Conservation (phyloP, 2,113 vertebrate genomes). For the Anseranas semipalmata region DNA sequence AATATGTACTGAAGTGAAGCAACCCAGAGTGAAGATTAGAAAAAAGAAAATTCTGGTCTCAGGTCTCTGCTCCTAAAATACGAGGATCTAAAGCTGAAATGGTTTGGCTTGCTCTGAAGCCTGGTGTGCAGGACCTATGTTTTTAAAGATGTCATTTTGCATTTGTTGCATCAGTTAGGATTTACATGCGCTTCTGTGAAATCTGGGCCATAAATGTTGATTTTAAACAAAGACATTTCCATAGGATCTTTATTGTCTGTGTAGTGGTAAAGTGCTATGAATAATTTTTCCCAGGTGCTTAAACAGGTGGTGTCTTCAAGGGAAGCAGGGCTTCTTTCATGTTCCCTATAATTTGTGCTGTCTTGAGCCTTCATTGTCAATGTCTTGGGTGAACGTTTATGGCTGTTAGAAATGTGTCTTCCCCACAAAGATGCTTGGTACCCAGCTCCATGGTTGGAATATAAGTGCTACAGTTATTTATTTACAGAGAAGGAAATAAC, state of each 20-base stretch:
- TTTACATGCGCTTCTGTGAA: conserved; percentile 4
- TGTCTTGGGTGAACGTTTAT: conserved; percentile 43
- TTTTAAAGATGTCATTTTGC: background rate
- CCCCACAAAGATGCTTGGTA: conserved; percentile 53
- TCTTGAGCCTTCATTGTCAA: conserved; percentile 68
- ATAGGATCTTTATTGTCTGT: conserved; percentile 31
- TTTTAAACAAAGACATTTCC: conserved; percentile 63
- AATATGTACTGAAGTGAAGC: background rate
- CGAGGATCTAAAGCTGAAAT: background rate
- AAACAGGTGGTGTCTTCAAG: conserved; percentile 57
- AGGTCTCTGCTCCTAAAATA: background rate
- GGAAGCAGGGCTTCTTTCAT: conserved; percentile 59
- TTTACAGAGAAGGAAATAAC: conserved; percentile 72
- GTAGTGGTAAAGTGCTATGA: conserved; percentile 44
- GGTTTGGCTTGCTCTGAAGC: background rate
- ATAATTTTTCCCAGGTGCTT: conserved; percentile 59
- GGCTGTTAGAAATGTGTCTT: conserved; percentile 40
- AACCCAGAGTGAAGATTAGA: background rate
- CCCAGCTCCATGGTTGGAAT: conserved; percentile 14
- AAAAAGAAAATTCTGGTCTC: background rate
- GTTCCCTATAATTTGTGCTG: conserved; percentile 62
- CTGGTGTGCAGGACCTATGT: background rate
- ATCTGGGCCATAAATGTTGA: conserved; percentile 15
- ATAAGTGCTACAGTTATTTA: conserved; percentile 67
- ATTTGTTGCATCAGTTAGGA: conserved; percentile 8